Base-by-base conservation (phyloP, 2,888 invertebrate species). In the Barypeithes pellucidus region DNA sequence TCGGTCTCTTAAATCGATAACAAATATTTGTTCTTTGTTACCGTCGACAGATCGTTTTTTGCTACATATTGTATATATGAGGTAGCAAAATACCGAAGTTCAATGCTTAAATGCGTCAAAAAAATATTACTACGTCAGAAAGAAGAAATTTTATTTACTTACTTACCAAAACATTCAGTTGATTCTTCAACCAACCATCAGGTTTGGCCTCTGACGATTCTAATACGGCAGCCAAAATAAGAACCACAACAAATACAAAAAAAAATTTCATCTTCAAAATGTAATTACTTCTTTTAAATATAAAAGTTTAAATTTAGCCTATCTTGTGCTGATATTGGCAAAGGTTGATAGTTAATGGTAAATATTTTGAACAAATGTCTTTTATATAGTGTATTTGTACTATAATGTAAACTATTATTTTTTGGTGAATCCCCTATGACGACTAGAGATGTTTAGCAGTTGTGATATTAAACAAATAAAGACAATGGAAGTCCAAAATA, bases 221-320 rank as follows among this genome's bases (percentile, higher is more conserved):
- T 14, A 77, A 67, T 16, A 80, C 54, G 14, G 77, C 77, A 33
- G 77, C 66, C 29, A 80, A 33, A 16, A 77, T 33, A 5, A 79
- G 60, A 11, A 72, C 75, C 18, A 78, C 70, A 47, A 18, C 12
- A 78, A 36, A 57, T 47, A 20, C 20, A 11, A 11, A 47, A 47
- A 47, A 47, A 11, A 47, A 20, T 12, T 47, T 47, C 47, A 47
- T 47, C 2, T 45, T 45, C 7, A 45, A 45, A 16, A 45, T 9
- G 16, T 45, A 16, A 16, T 41, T 41, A 3, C 9, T 41, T 41
- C 1, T 41, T 8, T 2, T 41, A 41, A n/a, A 41, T 8, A 3
- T 41, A 41, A n/a, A 41, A n/a, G 3, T 14, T 41, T 41, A 41
- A 41, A 3, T 4, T 8, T 3, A 41, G 18, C 4, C 29, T 20